A percentile compares a stretch with the other conserved stretches of the same genome.
Conservation (phyloP, 2,888 invertebrate genomes). For the Papilio protenor region DNA sequence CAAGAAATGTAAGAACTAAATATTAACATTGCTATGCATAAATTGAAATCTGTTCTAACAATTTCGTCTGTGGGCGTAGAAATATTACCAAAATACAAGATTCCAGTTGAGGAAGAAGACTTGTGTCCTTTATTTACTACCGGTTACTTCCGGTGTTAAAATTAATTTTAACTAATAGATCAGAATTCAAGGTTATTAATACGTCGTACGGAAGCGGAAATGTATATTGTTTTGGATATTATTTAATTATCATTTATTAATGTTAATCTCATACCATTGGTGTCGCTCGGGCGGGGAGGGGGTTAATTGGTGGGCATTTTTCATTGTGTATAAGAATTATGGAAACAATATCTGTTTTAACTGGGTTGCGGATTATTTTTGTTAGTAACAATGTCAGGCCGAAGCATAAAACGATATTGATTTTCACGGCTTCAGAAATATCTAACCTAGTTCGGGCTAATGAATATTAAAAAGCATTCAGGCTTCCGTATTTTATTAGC, state of each 20-base stretch:
- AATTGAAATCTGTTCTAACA: not conserved
- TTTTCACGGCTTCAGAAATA: constrained; percentile 6
- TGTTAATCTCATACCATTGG: not conserved
- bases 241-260: constrained; percentile 1
- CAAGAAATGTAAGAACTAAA: not conserved
- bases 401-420: constrained; percentile 2
- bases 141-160: not conserved
- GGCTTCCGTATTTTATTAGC: not conserved
- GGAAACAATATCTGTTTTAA: not conserved
- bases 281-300: too few species aligned
- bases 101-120: not conserved
- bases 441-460: constrained; percentile 15
- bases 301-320: too few species aligned
- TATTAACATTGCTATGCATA: not conserved
- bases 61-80: not conserved
- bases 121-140: not conserved
- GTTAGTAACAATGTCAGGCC: not conserved
- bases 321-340: not conserved
- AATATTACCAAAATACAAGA: not conserved
- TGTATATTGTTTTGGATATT: not conserved
- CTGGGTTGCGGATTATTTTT: not conserved
- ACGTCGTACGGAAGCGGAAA: constrained; percentile 15
- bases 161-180: not conserved
- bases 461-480: constrained; percentile 25
- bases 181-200: not conserved